Conservation (phyloP, 2,113 vertebrate genomes). For the Rhizomys pruinosus region DNA sequence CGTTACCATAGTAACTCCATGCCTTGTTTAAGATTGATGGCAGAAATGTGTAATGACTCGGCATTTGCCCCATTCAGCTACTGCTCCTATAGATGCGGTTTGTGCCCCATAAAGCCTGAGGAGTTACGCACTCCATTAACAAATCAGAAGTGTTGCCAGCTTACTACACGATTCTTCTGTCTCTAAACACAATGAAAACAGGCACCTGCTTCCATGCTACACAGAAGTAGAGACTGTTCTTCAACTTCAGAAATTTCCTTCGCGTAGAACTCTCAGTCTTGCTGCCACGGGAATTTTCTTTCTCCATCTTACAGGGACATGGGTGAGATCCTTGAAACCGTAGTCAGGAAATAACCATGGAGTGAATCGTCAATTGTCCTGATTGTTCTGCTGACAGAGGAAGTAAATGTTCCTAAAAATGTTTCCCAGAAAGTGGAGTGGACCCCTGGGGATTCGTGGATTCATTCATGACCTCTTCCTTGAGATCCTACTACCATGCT, state of each 20-base stretch:
- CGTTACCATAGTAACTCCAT: constrained; percentile 4
- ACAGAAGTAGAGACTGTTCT: constrained; percentile 38
- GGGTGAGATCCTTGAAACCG: background rate
- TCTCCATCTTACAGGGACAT: background rate
- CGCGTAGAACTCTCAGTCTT: background rate
- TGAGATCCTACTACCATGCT: background rate
- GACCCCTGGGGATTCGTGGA: background rate
- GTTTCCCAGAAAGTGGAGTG: background rate
- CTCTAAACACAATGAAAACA: constrained; percentile 34
- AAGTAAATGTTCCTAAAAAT: background rate
- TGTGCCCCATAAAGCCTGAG: background rate
- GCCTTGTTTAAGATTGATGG: background rate
- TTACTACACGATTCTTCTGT: constrained; percentile 32
- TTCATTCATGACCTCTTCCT: background rate
- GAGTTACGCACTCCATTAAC: background rate
- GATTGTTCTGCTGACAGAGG: background rate
- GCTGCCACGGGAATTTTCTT: background rate
- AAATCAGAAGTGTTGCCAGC: background rate
- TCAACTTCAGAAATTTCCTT: constrained; percentile 56
- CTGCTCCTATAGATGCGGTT: background rate
- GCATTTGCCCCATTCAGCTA: background rate
- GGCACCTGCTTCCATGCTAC: background rate
- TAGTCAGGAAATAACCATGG: background rate
- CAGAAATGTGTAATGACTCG: background rate
- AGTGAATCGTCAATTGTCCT: background rate